A percentile compares a stretch with the other conserved stretches of the same genome.
phyloP scores from a whole-genome alignment of 1,140 invertebrate species.

The Procambarus clarkii region DNA sequence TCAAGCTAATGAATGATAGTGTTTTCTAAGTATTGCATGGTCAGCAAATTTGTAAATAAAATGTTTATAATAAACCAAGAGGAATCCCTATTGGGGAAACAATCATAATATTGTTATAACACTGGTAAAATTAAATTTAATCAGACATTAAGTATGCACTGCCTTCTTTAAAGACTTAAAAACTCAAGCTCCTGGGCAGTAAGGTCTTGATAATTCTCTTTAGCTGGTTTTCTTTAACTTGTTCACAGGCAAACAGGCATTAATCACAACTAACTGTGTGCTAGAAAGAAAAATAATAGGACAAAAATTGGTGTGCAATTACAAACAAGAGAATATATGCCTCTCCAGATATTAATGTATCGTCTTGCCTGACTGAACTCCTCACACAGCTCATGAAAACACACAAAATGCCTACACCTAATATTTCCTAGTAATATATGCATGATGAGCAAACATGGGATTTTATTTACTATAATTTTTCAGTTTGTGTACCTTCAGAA shows the following conservation, averaged over 20 bases:
- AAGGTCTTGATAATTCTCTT: neutral
- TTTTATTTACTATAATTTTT: too few relatives aligned
- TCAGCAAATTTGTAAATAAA: too few relatives aligned
- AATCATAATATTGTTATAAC: too few relatives aligned
- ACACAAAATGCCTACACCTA: neutral
- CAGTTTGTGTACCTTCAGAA: neutral
- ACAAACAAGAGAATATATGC: neutral
- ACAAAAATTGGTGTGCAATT: neutral
- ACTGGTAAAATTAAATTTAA: too few relatives aligned
- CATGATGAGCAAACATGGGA: neutral
- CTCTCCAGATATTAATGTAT: neutral
- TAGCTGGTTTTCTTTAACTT: neutral
- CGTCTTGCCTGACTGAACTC: neutral
- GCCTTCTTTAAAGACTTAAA: neutral
- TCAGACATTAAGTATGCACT: too few relatives aligned
- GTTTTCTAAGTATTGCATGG: too few relatives aligned
- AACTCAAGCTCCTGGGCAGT: neutral
- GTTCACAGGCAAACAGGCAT: neutral
- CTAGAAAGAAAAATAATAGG: neutral
- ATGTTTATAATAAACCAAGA: too few relatives aligned
- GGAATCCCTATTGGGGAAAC: too few relatives aligned
- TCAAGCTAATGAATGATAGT: too few relatives aligned
- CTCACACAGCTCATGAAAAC: neutral
- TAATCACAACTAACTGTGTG: neutral
- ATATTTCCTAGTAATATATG: neutral